phyloP scores from a whole-genome alignment of 2,888 invertebrate species.

The Liodrosophila aerea region DNA sequence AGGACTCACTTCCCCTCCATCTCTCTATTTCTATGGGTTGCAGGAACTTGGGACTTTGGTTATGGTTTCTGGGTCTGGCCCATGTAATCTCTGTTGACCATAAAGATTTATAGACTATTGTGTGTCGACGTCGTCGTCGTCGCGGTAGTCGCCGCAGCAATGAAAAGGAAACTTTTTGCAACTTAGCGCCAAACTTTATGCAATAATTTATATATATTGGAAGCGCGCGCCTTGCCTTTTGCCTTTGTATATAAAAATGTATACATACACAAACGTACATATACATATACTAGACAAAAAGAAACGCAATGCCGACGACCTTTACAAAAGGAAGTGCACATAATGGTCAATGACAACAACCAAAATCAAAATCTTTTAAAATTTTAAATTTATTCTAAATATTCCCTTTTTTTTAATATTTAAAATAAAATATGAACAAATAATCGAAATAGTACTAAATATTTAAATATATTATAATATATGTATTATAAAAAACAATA shows the following conservation, averaged over 20 bases:
- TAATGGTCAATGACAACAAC: slow-evolving; percentile 51
- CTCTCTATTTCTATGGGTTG: not conserved
- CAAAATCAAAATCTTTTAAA: not conserved
- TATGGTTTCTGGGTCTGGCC: slow-evolving; percentile 45
- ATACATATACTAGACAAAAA: slow-evolving; percentile 9
- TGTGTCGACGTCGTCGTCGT: slow-evolving; percentile 52
- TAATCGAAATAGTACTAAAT: not conserved
- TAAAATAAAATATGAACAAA: slow-evolving; percentile 5
- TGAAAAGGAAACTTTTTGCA: slow-evolving; percentile 79
- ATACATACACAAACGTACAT: slow-evolving; percentile 30
- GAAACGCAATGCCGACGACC: slow-evolving; percentile 58
- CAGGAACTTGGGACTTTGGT: slow-evolving; percentile 3
- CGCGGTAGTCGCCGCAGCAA: slow-evolving; percentile 63
- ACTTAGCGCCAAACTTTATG: slow-evolving; percentile 80
- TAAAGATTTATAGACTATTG: slow-evolving; percentile 79
- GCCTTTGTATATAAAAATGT: slow-evolving; percentile 49
- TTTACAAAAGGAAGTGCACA: slow-evolving; percentile 66
- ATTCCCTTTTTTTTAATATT: slow-evolving; percentile 19
- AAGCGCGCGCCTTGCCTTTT: slow-evolving; percentile 33
- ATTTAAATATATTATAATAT: not conserved
- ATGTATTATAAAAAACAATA: not conserved
- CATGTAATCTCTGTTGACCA: slow-evolving; percentile 78
- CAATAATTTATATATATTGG: slow-evolving; percentile 80
- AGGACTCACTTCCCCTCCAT: not conserved
- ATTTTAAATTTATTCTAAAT: not conserved